Conservation (phyloP, 2,113 vertebrate genomes). For the Bucco capensis region DNA sequence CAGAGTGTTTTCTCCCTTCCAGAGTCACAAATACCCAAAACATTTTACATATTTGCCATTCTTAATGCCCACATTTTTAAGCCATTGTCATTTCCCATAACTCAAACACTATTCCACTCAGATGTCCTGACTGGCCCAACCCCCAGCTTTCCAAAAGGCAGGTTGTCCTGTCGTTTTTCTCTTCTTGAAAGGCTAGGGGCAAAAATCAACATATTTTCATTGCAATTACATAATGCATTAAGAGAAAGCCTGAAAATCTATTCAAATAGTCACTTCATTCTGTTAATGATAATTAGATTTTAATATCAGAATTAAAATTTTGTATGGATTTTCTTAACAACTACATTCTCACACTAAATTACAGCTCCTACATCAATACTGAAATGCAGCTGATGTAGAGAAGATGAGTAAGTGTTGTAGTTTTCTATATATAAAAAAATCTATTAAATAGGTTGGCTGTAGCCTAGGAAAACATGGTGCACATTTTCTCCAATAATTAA, state of each 20-base stretch:
- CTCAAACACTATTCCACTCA: background rate
- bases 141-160: background rate
- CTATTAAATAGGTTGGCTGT: background rate
- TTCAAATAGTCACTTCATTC: background rate
- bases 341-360: slow-evolving; percentile 14
- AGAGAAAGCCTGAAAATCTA: background rate
- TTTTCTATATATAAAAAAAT: slow-evolving; percentile 26
- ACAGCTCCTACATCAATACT: slow-evolving; percentile 9
- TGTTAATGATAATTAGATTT: slow-evolving; percentile 31
- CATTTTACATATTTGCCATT: background rate
- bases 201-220: slow-evolving; percentile 21
- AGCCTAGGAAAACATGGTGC: background rate
- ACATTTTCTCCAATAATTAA: slow-evolving; percentile 24
- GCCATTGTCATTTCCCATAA: background rate
- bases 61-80: background rate
- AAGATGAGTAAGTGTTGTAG: slow-evolving; percentile 28
- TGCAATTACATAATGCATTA: background rate
- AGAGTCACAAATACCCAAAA: background rate
- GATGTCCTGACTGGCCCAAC: background rate
- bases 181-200: background rate
- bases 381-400: slow-evolving; percentile 4
- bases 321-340: slow-evolving; percentile 43
- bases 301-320: slow-evolving; percentile 50
- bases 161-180: background rate
- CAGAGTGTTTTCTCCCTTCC: background rate